These are phyloP conservation scores for Corydoras sp. DNA, from an alignment of 2,113 vertebrate genomes.

Conservation along the genomic window DNA sequence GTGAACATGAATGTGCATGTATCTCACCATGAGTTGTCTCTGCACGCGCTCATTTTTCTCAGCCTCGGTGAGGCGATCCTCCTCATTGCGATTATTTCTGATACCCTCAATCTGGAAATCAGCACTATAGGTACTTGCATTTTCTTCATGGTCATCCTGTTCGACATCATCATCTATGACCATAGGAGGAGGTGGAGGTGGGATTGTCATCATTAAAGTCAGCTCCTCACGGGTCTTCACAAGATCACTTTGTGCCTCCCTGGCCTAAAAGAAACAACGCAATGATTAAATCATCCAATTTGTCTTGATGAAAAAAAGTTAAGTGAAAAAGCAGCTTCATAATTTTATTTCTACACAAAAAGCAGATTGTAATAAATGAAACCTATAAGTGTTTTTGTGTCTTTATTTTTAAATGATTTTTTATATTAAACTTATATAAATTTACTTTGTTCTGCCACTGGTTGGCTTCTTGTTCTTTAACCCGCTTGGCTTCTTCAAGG, in stretches of 20 bases:
- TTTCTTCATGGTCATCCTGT: conserved; percentile 72
- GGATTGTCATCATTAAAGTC: no score
- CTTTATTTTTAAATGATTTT: no score
- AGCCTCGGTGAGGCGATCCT: conserved; percentile 83
- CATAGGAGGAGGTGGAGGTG: conserved; percentile 8
- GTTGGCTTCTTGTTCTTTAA: conserved; percentile 77
- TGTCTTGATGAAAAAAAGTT: no score
- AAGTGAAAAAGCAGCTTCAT: no score
- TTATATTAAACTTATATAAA: background rate
- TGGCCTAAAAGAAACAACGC: no score
- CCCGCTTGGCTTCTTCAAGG: conserved; percentile 73
- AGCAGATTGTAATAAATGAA: no score
- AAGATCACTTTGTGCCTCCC: no score
- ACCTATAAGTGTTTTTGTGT: no score
- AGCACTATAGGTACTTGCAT: conserved; percentile 77
- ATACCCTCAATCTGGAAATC: conserved; percentile 83
- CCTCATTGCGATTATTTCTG: conserved; percentile 75
- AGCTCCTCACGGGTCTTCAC: no score
- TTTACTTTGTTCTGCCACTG: conserved; percentile 80
- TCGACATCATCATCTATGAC: conserved; percentile 50
- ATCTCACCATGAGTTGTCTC: conserved; percentile 80
- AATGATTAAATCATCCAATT: no score
- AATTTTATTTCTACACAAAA: no score
- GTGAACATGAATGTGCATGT: background rate
- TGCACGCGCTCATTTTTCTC: conserved; percentile 89